Evolutionary conservation across 2,113 vertebrate species (phyloP).

Genomic region (Apodemus speciosus): DNA sequence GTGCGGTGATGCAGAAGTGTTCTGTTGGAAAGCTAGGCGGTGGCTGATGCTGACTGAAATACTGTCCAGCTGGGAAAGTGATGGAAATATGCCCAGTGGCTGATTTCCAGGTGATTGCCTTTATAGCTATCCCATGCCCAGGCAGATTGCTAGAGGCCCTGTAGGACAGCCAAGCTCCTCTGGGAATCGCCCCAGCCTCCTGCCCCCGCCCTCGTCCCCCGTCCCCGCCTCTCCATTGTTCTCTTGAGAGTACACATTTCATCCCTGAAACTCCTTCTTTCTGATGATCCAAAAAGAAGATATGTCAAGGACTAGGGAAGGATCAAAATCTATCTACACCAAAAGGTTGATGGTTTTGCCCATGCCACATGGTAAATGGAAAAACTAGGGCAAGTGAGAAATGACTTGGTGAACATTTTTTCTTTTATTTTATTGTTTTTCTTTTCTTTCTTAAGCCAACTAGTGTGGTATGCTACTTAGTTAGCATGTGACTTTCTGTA

Average conservation of each 20-base stretch:
- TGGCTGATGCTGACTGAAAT: constrained; percentile 10
- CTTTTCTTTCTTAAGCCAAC: neutral
- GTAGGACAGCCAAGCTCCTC: neutral
- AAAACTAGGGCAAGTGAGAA: neutral
- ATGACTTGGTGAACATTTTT: neutral
- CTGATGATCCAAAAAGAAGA: neutral
- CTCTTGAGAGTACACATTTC: neutral
- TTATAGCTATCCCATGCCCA: neutral
- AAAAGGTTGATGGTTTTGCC: neutral
- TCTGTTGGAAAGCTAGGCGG: constrained; percentile 36
- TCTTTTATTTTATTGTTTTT: neutral
- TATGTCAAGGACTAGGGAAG: neutral
- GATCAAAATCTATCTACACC: neutral
- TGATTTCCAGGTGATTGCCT: neutral
- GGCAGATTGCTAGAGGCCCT: neutral
- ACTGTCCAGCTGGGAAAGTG: neutral
- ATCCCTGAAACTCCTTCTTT: neutral
- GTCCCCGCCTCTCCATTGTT: neutral
- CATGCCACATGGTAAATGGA: neutral
- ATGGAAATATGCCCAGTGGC: neutral
- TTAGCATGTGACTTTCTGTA: constrained; percentile 3
- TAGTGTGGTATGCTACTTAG: neutral
- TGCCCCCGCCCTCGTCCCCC: no score
- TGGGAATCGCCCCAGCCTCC: neutral
- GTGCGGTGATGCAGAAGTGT: neutral